These are phyloP conservation scores for Pachycephala philippinensis DNA, from an alignment of 2,113 vertebrate species.

Conservation along the genomic window DNA sequence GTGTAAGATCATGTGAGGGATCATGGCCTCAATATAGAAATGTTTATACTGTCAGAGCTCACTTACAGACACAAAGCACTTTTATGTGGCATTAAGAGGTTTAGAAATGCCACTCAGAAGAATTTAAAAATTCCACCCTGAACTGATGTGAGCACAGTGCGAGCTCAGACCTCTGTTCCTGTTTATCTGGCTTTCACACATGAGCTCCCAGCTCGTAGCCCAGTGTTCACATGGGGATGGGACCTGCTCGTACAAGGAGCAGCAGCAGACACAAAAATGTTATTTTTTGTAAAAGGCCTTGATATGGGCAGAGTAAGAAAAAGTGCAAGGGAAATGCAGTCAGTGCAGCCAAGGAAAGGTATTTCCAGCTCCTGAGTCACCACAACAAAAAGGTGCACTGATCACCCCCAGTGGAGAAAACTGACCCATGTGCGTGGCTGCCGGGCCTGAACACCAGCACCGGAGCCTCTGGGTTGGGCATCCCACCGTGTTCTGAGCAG, in stretches of 20 bases:
- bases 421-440: not conserved
- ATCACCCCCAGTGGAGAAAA: not conserved
- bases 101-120: not conserved
- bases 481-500: not conserved
- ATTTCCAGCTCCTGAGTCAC: not conserved
- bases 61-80: not conserved
- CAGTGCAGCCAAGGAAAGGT: not conserved
- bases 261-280: not conserved
- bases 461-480: not conserved
- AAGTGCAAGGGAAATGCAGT: not conserved
- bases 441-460: not conserved
- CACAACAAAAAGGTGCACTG: not conserved
- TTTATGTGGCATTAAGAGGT: not conserved
- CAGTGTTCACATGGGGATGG: rapidly evolving
- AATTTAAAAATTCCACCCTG: not conserved
- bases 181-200: not conserved
- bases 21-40: not conserved
- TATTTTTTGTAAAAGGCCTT: not conserved
- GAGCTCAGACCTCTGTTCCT: not conserved
- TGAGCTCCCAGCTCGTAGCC: not conserved
- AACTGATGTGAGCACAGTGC: not conserved
- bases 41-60: not conserved
- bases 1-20: not conserved
- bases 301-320: not conserved
- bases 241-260: not conserved